phyloP scores from a whole-genome alignment of 2,113 vertebrate species.

The Acrocephalus kingi region DNA sequence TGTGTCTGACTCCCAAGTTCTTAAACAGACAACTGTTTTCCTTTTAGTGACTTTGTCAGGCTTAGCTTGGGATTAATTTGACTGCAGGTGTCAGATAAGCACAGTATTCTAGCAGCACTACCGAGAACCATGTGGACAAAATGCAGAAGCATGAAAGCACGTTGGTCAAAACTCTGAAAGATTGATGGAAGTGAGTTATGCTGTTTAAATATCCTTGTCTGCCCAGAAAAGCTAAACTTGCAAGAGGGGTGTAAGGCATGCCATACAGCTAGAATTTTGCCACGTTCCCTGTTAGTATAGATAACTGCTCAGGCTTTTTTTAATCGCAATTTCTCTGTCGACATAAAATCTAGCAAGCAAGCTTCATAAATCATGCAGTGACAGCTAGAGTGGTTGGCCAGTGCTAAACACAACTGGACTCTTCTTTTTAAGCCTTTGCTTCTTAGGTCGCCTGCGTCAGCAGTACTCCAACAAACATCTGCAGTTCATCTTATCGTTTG shows the following conservation, averaged over 20 bases:
- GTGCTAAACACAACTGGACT: slow-evolving; percentile 78
- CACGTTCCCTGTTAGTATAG: background rate
- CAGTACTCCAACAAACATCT: slow-evolving; percentile 88
- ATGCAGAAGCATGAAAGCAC: slow-evolving; percentile 44
- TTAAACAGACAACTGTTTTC: slow-evolving; percentile 58
- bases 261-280: background rate
- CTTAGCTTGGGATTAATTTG: slow-evolving; percentile 71
- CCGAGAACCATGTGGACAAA: slow-evolving; percentile 50
- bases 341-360: slow-evolving; percentile 73
- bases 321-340: slow-evolving; percentile 52
- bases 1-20: slow-evolving; percentile 29
- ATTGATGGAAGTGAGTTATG: slow-evolving; percentile 63
- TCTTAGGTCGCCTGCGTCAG: slow-evolving; percentile 78
- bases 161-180: slow-evolving; percentile 55
- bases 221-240: slow-evolving; percentile 2
- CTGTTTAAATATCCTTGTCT: slow-evolving; percentile 44
- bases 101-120: slow-evolving; percentile 31
- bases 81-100: slow-evolving; percentile 76
- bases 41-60: slow-evolving; percentile 67
- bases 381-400: slow-evolving; percentile 75
- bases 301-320: slow-evolving; percentile 20
- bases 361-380: slow-evolving; percentile 72
- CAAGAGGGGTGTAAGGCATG: background rate
- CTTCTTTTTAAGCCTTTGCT: slow-evolving; percentile 74
- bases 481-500: slow-evolving; percentile 87